Evolutionary conservation across 1,140 invertebrate genomes (phyloP).

Genomic region (Drosophila arawakana): DNA sequence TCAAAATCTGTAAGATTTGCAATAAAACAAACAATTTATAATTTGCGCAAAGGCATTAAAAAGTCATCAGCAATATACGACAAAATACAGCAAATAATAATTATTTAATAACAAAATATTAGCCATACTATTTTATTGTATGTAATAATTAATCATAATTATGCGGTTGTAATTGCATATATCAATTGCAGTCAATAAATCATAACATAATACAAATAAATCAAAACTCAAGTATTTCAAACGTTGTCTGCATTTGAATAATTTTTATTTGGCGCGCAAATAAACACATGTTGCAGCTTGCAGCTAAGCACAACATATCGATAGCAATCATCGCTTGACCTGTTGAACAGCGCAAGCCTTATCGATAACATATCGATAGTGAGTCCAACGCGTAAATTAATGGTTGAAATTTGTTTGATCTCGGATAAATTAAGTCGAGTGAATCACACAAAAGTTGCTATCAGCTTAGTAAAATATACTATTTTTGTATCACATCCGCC

Average conservation of each 20-base stretch:
- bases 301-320: no score
- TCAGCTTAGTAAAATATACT: no score
- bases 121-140: slow-evolving; percentile 50
- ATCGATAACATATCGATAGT: no score
- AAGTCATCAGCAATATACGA: slow-evolving; percentile 57
- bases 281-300: no score
- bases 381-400: no score
- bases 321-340: no score
- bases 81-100: slow-evolving; percentile 23
- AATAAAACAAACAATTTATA: slow-evolving; percentile 38
- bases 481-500: no score
- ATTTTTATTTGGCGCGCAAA: background rate
- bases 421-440: no score
- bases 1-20: slow-evolving; percentile 78
- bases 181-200: slow-evolving; percentile 40
- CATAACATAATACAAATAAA: slow-evolving; percentile 49
- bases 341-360: no score
- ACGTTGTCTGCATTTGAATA: background rate
- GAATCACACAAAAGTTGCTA: no score
- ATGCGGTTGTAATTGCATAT: slow-evolving; percentile 8
- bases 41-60: slow-evolving; percentile 57
- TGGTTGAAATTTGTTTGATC: no score
- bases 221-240: slow-evolving; percentile 24
- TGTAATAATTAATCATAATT: slow-evolving; percentile 36
- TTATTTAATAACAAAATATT: slow-evolving; percentile 32